Evolutionary conservation across 2,888 invertebrate genomes (phyloP).

Genomic region (Perizoma flavofasciatum): DNA sequence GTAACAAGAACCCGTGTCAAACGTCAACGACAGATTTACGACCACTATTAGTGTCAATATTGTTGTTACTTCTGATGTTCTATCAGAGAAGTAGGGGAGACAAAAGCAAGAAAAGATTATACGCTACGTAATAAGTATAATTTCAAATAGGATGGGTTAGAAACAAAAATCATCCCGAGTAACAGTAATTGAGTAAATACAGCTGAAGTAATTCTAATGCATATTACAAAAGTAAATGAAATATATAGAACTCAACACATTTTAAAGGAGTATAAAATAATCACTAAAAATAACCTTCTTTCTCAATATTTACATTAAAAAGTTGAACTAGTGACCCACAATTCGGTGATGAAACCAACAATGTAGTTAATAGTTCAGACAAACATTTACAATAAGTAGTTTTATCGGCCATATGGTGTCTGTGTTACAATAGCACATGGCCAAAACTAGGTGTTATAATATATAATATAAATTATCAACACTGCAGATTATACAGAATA

Average conservation of each 20-base stretch:
- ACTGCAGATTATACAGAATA: not conserved
- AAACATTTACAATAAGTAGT: conserved; percentile 33
- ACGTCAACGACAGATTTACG: not conserved
- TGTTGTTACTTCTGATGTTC: not conserved
- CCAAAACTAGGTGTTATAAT: conserved; percentile 25
- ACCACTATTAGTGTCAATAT: too few relatives aligned
- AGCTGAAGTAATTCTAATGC: too few relatives aligned
- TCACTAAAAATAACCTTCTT: conserved; percentile 1
- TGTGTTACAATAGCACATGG: conserved; percentile 38
- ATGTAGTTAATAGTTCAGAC: conserved; percentile 31
- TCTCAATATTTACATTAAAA: conserved; percentile 9
- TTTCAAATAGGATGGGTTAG: not conserved
- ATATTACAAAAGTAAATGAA: too few relatives aligned
- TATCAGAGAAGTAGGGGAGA: too few relatives aligned
- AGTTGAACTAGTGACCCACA: conserved; percentile 30
- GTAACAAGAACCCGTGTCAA: conserved; percentile 3
- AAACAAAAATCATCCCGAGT: too few relatives aligned
- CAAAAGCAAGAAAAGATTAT: too few relatives aligned
- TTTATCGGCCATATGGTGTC: conserved; percentile 34
- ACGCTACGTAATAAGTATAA: not conserved
- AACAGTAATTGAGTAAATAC: too few relatives aligned
- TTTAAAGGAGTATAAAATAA: too few relatives aligned
- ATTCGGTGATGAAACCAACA: conserved; percentile 32
- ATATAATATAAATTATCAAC: not conserved
- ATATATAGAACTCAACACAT: too few relatives aligned